These are phyloP conservation scores for Neocrepidodera transversa DNA, from an alignment of 2,888 invertebrate genomes.

Conservation along the genomic window DNA sequence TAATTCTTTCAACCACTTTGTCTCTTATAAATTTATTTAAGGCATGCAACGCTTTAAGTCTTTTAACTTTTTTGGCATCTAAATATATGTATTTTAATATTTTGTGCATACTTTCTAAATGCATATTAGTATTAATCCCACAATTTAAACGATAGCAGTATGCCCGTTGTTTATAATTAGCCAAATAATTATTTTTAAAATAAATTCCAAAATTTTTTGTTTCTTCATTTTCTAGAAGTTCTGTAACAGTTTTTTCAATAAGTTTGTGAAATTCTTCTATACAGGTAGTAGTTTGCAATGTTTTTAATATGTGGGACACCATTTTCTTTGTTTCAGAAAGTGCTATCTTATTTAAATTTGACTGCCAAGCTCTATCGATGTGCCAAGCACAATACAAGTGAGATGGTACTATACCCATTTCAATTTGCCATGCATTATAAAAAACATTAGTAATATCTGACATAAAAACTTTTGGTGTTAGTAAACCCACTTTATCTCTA, in stretches of 20 bases:
- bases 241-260: too few relatives aligned
- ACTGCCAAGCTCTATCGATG: background rate
- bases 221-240: background rate
- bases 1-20: too few relatives aligned
- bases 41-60: too few relatives aligned
- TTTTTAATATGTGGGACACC: background rate
- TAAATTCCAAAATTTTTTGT: slow-evolving; percentile 1
- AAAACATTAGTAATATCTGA: background rate
- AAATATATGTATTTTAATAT: slow-evolving; percentile 5
- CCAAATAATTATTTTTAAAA: background rate
- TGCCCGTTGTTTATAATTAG: slow-evolving; percentile 4
- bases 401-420: background rate
- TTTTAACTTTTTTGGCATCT: too few relatives aligned
- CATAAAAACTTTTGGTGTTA: background rate
- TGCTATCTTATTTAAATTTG: background rate
- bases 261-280: too few relatives aligned
- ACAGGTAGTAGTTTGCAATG: too few relatives aligned
- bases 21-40: too few relatives aligned
- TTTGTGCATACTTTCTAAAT: slow-evolving; percentile 3
- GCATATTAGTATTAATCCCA: slow-evolving; percentile 12
- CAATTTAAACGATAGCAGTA: slow-evolving; percentile 17
- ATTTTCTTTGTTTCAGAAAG: background rate
- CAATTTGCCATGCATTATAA: background rate
- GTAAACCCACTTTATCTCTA: background rate
- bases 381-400: background rate